Base-by-base conservation (phyloP, 2,888 invertebrate genomes). In the Drosophila prolongata region DNA sequence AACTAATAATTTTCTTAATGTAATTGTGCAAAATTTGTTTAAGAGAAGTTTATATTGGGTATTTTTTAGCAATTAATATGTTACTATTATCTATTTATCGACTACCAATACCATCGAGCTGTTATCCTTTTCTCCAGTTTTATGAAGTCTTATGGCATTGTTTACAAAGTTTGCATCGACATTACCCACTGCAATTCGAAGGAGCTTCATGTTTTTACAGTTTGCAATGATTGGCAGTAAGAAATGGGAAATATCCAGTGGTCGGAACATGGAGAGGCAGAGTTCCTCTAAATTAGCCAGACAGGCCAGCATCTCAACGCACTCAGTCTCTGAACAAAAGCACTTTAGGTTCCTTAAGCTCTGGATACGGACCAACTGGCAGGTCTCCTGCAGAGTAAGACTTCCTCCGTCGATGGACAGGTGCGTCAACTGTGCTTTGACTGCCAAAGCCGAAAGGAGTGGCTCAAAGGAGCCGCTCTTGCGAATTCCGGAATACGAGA, bases 391-490 rank as follows among this genome's bases (percentile, higher is more conserved):
- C 5, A 40, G 6, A 34, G 52, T 76, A 1, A 83, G 65, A 9
- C 61, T 80, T 27, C 88, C 88, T 6, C 83, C 88, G 27, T 83
- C 78, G 19, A 83, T 88, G 27, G 56, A 52, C 6, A 88, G 54
- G 10, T 53, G 54, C 4, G 70, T 52, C 2, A 83, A 44, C 27
- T 80, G 78, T 0, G 62, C n/a, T 24, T 57, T 68, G 14, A 2
- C 24, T 11, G 67, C 71, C 52, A 83, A 54, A 1, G 9, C 47
- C 1, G 42, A 55, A 1, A 83, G 87, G 10, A 83, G 42, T 1
- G 67, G 76, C 52, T 56, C 56, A 76, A 88, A 83, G 13, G 87
- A 88, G 42, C 65, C 76, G 9, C 50, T 59, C 3, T 49, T 24
- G 1, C 82, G 57, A n/a, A 72, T 37, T 2, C 89, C 87, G 13